These are phyloP conservation scores for Epirrhoe tristata DNA, from an alignment of 2,888 invertebrate species.

Conservation along the genomic window DNA sequence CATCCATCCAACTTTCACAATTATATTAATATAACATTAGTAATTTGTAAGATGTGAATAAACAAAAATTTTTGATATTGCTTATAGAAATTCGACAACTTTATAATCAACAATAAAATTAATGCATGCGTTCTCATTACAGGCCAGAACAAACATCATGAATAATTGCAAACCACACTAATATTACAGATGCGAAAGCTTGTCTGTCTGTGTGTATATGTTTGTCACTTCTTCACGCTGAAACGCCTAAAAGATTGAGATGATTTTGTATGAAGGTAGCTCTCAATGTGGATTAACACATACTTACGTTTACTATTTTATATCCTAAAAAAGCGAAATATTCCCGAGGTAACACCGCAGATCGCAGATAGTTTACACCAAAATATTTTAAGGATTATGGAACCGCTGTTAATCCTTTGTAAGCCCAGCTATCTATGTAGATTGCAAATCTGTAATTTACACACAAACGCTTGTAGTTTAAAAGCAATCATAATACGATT, in stretches of 20 bases:
- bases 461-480: slow-evolving; percentile 60
- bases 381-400: slow-evolving; percentile 32
- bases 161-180: slow-evolving; percentile 16
- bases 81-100: background rate
- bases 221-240: too few relatives aligned
- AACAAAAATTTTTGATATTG: background rate
- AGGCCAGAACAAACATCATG: slow-evolving; percentile 10
- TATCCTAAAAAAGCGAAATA: too few relatives aligned
- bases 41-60: background rate
- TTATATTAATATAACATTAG: too few relatives aligned
- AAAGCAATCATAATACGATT: slow-evolving; percentile 65
- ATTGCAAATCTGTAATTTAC: slow-evolving; percentile 65
- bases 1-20: too few relatives aligned
- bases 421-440: slow-evolving; percentile 54
- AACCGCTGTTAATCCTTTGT: slow-evolving; percentile 38
- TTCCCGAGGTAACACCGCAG: too few relatives aligned
- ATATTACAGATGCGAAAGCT: too few relatives aligned
- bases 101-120: slow-evolving; percentile 3
- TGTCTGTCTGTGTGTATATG: too few relatives aligned
- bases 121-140: slow-evolving; percentile 12
- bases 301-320: too few relatives aligned
- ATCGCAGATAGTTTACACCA: slow-evolving; percentile 14
- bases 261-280: too few relatives aligned
- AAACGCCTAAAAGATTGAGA: too few relatives aligned
- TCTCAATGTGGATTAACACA: too few relatives aligned